These are phyloP conservation scores for Panthera uncia DNA, from an alignment of 2,113 vertebrate genomes.

Conservation along the genomic window DNA sequence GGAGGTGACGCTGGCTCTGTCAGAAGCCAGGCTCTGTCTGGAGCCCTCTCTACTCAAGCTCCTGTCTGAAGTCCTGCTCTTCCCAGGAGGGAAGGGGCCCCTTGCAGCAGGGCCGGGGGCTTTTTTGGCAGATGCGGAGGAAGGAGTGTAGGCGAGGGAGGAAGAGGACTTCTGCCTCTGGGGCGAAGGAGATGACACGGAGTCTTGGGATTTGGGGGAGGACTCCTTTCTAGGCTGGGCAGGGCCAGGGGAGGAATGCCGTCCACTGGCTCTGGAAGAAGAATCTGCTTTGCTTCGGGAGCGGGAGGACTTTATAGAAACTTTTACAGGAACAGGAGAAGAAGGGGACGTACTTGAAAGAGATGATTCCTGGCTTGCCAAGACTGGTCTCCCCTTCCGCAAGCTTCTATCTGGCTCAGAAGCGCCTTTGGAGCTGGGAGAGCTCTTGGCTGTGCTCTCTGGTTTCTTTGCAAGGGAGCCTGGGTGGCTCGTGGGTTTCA, in stretches of 20 bases:
- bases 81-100: constrained; percentile 81
- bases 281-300: constrained; percentile 85
- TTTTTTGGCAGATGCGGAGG: constrained; percentile 86
- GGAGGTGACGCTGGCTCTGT: constrained; percentile 80
- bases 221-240: constrained; percentile 88
- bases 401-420: constrained; percentile 88
- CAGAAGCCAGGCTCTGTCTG: constrained; percentile 88
- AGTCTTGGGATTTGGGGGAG: constrained; percentile 77
- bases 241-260: constrained; percentile 85
- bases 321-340: constrained; percentile 87
- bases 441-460: constrained; percentile 83
- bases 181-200: constrained; percentile 75
- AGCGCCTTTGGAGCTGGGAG: constrained; percentile 82
- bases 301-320: constrained; percentile 80
- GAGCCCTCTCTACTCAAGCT: constrained; percentile 92
- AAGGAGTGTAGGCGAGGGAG: constrained; percentile 84
- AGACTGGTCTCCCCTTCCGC: constrained; percentile 89
- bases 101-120: constrained; percentile 82
- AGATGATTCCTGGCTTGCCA: constrained; percentile 84
- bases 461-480: constrained; percentile 83
- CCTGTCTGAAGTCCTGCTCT: constrained; percentile 89
- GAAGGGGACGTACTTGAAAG: constrained; percentile 82
- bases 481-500: constrained; percentile 84
- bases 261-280: constrained; percentile 83
- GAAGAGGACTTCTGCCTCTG: constrained; percentile 87